A percentile compares a stretch with the other conserved stretches of the same genome.
Conservation (phyloP, 1,140 invertebrate species). For the Orius insidiosus region DNA sequence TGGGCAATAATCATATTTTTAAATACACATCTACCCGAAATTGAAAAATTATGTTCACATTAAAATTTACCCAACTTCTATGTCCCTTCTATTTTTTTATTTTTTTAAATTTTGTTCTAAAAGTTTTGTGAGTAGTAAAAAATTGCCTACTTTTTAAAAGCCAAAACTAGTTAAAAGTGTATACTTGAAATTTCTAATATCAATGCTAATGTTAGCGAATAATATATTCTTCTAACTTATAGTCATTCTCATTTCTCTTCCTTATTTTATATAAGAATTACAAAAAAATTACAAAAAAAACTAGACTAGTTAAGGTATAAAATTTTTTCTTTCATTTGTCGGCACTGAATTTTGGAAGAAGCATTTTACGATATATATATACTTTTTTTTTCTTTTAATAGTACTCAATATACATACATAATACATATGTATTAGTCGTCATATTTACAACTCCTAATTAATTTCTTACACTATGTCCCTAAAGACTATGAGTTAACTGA, state of each 20-base stretch:
- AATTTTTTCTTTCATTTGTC: conserved; percentile 7
- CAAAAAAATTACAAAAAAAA: conserved; percentile 14
- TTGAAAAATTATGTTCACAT: neutral
- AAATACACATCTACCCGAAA: no score
- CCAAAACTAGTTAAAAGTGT: conserved; percentile 10
- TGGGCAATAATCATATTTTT: no score
- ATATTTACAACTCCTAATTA: neutral
- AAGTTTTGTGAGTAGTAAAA: conserved; percentile 6
- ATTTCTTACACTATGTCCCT: neutral
- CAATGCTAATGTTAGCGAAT: conserved; percentile 13
- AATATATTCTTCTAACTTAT: conserved; percentile 11
- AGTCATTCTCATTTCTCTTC: conserved; percentile 8
- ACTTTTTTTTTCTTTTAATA: neutral
- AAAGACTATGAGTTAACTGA: neutral
- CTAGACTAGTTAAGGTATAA: conserved; percentile 15
- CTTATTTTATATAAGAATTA: conserved; percentile 5
- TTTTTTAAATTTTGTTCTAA: neutral
- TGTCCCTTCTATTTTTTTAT: conserved; percentile 4
- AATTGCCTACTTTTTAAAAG: conserved; percentile 12
- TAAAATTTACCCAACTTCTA: conserved; percentile 3
- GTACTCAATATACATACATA: no score
- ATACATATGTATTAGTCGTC: no score
- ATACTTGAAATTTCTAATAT: conserved; percentile 7
- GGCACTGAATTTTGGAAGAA: conserved; percentile 17
- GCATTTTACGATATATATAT: conserved; percentile 8